Base-by-base conservation (phyloP, 2,888 invertebrate genomes). In the Callosobruchus maculatus region DNA sequence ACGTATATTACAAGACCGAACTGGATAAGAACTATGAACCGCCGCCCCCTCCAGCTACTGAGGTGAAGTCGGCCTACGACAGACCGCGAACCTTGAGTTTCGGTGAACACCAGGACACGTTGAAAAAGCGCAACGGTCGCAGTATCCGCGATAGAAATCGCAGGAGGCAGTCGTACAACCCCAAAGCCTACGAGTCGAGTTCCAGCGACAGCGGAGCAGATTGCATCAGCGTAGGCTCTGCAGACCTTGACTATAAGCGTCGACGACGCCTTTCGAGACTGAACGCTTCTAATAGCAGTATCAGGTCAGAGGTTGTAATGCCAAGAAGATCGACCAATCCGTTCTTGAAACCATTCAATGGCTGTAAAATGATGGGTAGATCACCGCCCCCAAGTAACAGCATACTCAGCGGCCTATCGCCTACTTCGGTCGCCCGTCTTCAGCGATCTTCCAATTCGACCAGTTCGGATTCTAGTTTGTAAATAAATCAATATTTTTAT, bases 111-210 rank as follows among this genome's bases (percentile, higher is more conserved):
- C 80, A 78, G 3, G 83, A 84, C 70, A 83, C 84, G 70, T 83
- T 83, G 73, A 80, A 80, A 73, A 82, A 81, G 75, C 78, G 81
- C 67, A 82, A 81, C 70, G 85, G 86, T 2, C 88, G 89, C 71
- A 90, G 89, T 70, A 86, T 90, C 67, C 87, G 89, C 72, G 90
- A 90, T 72, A 87, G 90, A 68, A 90, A 90, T 68, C 83, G 88
- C 18, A 83, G 89, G 4, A 85, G 90, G 18, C 87, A 90, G 77
- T 90, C 90, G 77, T 91, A 91, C 80, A 90, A 91, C 85, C 90
- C 90, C 22, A 88, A 89, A 81, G 88, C 88, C 5, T 89, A 89
- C 78, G 88, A 88, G 26, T 88, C 89, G 73, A 89, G 89, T 75
- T 89, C 90, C 67, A 89, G 89, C 74, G 87, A 87, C 22, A 89